phyloP scores from a whole-genome alignment of 1,140 invertebrate genomes.

The Leptoteleia sp. region DNA sequence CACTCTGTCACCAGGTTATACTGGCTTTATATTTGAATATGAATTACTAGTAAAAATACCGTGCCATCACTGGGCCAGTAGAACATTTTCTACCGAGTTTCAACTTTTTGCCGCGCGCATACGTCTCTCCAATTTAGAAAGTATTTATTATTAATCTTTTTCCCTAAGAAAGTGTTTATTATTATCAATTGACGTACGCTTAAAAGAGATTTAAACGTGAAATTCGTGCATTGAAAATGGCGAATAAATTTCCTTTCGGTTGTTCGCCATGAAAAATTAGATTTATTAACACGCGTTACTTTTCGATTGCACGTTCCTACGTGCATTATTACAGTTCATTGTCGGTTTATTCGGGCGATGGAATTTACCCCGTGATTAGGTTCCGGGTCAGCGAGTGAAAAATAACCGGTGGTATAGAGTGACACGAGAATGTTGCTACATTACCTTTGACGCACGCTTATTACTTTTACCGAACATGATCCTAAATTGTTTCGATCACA shows the following conservation, averaged over 20 bases:
- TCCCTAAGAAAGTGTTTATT: no score
- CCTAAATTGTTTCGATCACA: constrained; percentile 44
- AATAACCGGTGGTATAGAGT: constrained; percentile 43
- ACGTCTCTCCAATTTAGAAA: no score
- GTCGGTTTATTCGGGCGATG: constrained; percentile 29
- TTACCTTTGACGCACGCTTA: constrained; percentile 51
- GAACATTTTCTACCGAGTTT: no score
- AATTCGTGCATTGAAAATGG: background rate
- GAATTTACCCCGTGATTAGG: constrained; percentile 51
- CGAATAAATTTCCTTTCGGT: background rate
- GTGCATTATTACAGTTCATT: no score
- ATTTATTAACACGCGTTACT: constrained; percentile 31
- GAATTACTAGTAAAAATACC: no score
- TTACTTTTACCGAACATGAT: constrained; percentile 48
- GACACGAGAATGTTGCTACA: constrained; percentile 54
- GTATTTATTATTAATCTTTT: no score
- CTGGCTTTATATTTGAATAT: no score
- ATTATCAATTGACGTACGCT: no score
- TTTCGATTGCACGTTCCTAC: constrained; percentile 6
- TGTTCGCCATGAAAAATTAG: constrained; percentile 27
- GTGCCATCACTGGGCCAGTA: no score
- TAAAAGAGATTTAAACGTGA: no score
- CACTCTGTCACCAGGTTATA: no score
- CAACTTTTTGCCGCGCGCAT: no score
- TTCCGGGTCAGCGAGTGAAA: constrained; percentile 60